Conservation (phyloP, 2,797 vertebrate genomes). For the Cynopterus sphinx region DNA sequence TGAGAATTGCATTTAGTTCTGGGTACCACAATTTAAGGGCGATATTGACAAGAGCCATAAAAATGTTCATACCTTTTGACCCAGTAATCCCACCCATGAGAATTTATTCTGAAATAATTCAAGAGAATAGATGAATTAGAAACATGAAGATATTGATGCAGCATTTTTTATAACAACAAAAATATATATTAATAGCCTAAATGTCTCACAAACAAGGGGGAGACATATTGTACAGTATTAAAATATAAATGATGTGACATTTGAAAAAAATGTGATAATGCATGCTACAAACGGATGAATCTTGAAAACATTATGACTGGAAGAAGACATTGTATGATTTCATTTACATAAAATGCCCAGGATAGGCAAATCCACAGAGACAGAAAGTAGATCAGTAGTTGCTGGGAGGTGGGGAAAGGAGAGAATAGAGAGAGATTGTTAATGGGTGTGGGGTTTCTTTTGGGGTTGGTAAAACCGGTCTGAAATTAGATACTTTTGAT, state of each 20-base stretch:
- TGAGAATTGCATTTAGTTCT: conserved; percentile 76
- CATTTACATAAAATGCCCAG: neutral
- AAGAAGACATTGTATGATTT: neutral
- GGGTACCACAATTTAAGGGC: conserved; percentile 73
- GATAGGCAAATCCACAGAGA: conserved; percentile 3
- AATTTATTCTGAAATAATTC: conserved; percentile 75
- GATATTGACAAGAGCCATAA: conserved; percentile 79
- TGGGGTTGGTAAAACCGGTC: neutral
- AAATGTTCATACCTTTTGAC: conserved; percentile 79
- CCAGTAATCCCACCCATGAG: conserved; percentile 69
- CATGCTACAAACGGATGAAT: neutral
- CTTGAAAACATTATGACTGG: neutral
- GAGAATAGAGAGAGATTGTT: neutral
- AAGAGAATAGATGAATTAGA: conserved; percentile 65
- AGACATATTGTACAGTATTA: conserved; percentile 4
- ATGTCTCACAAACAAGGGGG: conserved; percentile 40
- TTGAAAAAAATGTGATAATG: conserved; percentile 8
- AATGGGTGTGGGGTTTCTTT: neutral
- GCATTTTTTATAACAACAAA: conserved; percentile 42
- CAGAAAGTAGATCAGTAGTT: neutral
- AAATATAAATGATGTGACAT: conserved; percentile 20
- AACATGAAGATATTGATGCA: conserved; percentile 42
- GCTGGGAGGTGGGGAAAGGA: neutral
- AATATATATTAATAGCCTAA: neutral
- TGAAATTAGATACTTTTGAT: neutral